Evolutionary conservation across 1,140 invertebrate genomes (phyloP).

Genomic region (Atta colombica): DNA sequence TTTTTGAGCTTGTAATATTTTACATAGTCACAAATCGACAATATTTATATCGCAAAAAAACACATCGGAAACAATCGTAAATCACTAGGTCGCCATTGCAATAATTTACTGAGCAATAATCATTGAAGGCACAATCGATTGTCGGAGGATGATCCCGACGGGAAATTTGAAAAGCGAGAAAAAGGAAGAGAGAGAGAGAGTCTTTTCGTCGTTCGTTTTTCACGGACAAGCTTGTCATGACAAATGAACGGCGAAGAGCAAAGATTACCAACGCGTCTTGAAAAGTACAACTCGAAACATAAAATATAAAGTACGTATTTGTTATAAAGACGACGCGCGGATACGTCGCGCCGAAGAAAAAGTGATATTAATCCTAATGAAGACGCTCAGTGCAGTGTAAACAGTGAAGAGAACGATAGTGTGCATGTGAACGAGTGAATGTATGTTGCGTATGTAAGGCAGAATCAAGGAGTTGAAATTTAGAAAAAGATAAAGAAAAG

Average conservation of each 20-base stretch:
- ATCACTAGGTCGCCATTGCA: conserved; percentile 47
- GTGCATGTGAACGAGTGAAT: conserved; percentile 50
- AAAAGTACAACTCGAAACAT: conserved; percentile 85
- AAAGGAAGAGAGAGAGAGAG: conserved; percentile 1
- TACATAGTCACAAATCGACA: background rate
- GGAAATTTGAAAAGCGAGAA: conserved; percentile 9
- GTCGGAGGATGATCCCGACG: background rate
- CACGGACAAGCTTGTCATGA: conserved; percentile 19
- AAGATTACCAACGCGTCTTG: conserved; percentile 75
- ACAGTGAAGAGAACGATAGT: conserved; percentile 66
- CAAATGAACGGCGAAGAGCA: conserved; percentile 35
- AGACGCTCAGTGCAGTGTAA: conserved; percentile 80
- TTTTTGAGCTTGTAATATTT: background rate
- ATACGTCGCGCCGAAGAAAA: conserved; percentile 81
- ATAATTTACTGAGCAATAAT: conserved; percentile 63
- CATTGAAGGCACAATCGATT: conserved; percentile 45
- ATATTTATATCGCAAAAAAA: background rate
- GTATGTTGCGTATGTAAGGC: conserved; percentile 19
- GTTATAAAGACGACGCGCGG: conserved; percentile 83
- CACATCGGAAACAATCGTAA: conserved; percentile 49
- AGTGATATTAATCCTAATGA: conserved; percentile 87
- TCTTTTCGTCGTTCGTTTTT: conserved; percentile 47
- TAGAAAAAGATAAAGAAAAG: conserved; percentile 20
- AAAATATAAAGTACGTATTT: conserved; percentile 84
- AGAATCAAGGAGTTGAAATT: background rate